Conservation (phyloP, 1,140 invertebrate genomes). For the Magallana gigas region DNA sequence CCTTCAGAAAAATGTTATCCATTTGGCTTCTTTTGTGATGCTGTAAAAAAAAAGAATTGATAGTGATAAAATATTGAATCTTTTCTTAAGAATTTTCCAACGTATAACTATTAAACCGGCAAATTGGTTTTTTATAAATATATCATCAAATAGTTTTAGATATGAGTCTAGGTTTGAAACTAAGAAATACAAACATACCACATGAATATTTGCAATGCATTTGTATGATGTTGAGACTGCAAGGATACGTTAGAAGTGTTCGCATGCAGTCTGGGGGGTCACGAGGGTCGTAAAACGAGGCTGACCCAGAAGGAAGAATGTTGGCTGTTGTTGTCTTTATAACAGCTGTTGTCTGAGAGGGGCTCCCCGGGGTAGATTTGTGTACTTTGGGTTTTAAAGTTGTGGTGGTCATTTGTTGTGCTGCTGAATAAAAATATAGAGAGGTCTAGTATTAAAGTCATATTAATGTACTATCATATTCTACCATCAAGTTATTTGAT, state of each 20-base stretch:
- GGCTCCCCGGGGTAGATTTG: not conserved
- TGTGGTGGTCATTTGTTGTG: not conserved
- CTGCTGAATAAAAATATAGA: no score
- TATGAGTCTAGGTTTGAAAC: no score
- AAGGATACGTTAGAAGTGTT: slow-evolving; percentile 38
- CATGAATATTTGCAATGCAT: slow-evolving; percentile 58
- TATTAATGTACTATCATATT: no score
- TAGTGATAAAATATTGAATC: no score
- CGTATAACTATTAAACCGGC: no score
- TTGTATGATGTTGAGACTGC: slow-evolving; percentile 31
- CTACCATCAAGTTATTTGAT: no score
- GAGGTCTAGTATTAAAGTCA: no score
- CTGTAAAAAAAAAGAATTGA: not conserved
- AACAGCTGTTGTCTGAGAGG: not conserved
- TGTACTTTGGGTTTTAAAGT: not conserved
- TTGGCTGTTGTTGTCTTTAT: slow-evolving; percentile 31
- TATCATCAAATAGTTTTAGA: no score
- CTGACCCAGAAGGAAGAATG: slow-evolving; percentile 42
- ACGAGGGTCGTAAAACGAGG: slow-evolving; percentile 43
- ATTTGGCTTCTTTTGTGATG: slow-evolving; percentile 35
- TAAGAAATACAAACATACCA: not conserved
- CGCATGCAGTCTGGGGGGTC: slow-evolving; percentile 53
- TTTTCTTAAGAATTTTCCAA: no score
- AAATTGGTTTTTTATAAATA: no score
- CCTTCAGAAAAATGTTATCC: not conserved